A percentile compares a stretch with the other conserved stretches of the same genome.
These are phyloP conservation scores for Epicauta chinensis DNA, from an alignment of 1,140 invertebrate genomes.

Conservation along the genomic window DNA sequence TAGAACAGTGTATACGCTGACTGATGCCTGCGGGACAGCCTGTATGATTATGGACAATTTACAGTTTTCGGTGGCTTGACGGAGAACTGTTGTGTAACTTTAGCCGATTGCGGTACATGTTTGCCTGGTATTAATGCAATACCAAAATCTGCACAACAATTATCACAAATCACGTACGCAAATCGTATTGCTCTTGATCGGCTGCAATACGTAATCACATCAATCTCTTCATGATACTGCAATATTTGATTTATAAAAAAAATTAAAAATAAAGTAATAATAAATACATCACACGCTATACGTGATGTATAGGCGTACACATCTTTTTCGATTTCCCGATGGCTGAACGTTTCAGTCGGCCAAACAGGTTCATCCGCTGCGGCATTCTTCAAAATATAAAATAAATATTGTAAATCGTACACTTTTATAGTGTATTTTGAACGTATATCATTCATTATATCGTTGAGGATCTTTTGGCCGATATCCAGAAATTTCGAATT, in stretches of 20 bases:
- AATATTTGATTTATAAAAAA: slow-evolving; percentile 19
- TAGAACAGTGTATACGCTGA: no score
- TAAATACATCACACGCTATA: slow-evolving; percentile 47
- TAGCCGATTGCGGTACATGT: slow-evolving; percentile 42
- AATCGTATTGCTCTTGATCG: slow-evolving; percentile 47
- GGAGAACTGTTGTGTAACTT: no score
- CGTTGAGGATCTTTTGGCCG: slow-evolving; percentile 41
- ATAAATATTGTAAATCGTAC: slow-evolving; percentile 50
- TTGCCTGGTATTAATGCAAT: slow-evolving; percentile 43
- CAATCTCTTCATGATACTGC: slow-evolving; percentile 47
- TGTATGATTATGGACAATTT: no score
- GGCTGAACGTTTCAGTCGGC: slow-evolving; percentile 41
- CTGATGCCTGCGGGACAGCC: no score
- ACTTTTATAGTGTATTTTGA: slow-evolving; percentile 39
- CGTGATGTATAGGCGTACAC: slow-evolving; percentile 43
- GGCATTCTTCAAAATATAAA: slow-evolving; percentile 44
- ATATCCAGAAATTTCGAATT: slow-evolving; percentile 40
- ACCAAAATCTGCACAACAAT: slow-evolving; percentile 45
- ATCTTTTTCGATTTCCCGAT: slow-evolving; percentile 47
- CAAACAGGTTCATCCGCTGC: slow-evolving; percentile 32
- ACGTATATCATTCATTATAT: slow-evolving; percentile 40
- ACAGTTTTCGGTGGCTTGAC: no score
- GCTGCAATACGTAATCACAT: slow-evolving; percentile 47
- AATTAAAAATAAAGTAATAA: slow-evolving; percentile 2
- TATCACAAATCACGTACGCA: slow-evolving; percentile 50